Conservation (phyloP, 1,140 invertebrate genomes). For the Drosophila santomea region DNA sequence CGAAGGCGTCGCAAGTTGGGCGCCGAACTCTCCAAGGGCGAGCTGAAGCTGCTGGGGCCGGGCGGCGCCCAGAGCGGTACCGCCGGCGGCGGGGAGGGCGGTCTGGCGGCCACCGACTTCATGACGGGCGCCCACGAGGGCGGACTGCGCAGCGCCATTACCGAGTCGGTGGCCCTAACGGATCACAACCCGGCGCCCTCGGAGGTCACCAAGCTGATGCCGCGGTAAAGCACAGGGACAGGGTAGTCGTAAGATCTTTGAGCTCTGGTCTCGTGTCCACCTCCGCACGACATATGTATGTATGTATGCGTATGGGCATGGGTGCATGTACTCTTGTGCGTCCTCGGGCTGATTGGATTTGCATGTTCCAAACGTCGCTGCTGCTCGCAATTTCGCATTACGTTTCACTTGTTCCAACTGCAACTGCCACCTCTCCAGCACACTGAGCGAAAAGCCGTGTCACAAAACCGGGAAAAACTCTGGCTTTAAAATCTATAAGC, state of each 20-base stretch:
- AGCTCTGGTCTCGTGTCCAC: not conserved
- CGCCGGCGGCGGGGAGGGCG: slow-evolving; percentile 47
- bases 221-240: slow-evolving; percentile 64
- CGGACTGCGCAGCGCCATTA: slow-evolving; percentile 68
- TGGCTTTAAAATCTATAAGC: too few relatives aligned
- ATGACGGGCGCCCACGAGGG: slow-evolving; percentile 49
- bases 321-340: slow-evolving; percentile 1
- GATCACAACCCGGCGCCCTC: slow-evolving; percentile 73
- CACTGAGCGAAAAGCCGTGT: slow-evolving; percentile 10
- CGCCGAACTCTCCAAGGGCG: slow-evolving; percentile 87
- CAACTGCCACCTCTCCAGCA: slow-evolving; percentile 11
- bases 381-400: slow-evolving; percentile 31
- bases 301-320: not conserved
- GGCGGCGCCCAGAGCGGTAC: slow-evolving; percentile 48
- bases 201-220: slow-evolving; percentile 77
- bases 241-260: not conserved
- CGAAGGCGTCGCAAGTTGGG: slow-evolving; percentile 86
- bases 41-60: slow-evolving; percentile 85
- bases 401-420: slow-evolving; percentile 23
- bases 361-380: slow-evolving; percentile 54
- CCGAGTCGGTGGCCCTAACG: slow-evolving; percentile 78
- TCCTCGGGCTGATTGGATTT: slow-evolving; percentile 49
- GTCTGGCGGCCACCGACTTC: slow-evolving; percentile 58
- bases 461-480: not conserved
- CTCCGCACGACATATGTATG: slow-evolving; percentile 1